phyloP scores from a whole-genome alignment of 2,797 vertebrate genomes.

The Onychomys torridus region DNA sequence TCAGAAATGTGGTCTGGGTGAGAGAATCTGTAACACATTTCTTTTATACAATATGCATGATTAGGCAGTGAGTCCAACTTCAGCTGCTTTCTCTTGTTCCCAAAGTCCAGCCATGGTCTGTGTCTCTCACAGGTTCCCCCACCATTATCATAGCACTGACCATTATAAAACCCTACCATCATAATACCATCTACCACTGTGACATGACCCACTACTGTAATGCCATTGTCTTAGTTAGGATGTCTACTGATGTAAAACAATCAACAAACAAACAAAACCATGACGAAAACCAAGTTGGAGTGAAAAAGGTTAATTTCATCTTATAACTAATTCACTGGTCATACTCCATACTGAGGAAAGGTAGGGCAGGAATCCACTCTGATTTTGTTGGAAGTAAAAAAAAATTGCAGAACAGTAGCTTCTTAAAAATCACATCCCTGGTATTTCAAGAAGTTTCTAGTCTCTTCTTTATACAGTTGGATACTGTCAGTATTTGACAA shows the following conservation, averaged over 20 bases:
- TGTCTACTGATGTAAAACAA: not conserved
- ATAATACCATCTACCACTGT: no score
- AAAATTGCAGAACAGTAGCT: not conserved
- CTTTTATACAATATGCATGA: no score
- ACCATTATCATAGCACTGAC: no score
- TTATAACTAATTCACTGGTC: not conserved
- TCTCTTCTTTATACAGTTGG: not conserved
- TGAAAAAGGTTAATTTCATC: not conserved
- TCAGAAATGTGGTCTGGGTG: not conserved
- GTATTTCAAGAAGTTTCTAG: not conserved
- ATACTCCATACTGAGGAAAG: no score
- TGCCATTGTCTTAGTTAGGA: not conserved
- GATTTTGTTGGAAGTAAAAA: not conserved
- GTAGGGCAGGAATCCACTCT: not conserved
- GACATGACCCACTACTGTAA: not conserved
- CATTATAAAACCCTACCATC: not conserved
- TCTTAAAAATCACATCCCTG: not conserved
- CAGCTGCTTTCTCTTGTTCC: not conserved
- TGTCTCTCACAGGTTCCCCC: not conserved
- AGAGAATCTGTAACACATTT: not conserved
- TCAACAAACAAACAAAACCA: not conserved
- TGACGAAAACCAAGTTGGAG: not conserved
- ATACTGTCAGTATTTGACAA: not conserved
- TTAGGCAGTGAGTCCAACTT: not conserved
- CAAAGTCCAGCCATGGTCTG: not conserved